phyloP scores from a whole-genome alignment of 2,113 vertebrate genomes.

The Corythoichthys haematopterus region DNA sequence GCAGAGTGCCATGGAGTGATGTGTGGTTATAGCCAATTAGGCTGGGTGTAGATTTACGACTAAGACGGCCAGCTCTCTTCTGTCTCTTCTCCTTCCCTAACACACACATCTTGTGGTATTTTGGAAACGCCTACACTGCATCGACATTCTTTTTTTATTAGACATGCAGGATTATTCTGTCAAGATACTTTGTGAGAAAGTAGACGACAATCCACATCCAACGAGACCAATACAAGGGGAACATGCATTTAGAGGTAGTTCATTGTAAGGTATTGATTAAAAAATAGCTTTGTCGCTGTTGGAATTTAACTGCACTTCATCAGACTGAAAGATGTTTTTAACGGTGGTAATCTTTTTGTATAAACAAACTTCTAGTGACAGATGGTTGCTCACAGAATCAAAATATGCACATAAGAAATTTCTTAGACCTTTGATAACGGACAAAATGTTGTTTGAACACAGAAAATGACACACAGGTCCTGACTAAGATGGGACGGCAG shows the following conservation, averaged over 20 bases:
- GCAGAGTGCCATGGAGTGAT: slow-evolving; percentile 47
- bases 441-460: too few species aligned
- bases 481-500: too few species aligned
- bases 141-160: slow-evolving; percentile 2
- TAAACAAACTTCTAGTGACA: too few species aligned
- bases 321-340: background rate
- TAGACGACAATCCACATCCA: background rate
- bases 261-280: background rate
- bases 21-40: slow-evolving; percentile 56
- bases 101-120: slow-evolving; percentile 13
- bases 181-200: background rate
- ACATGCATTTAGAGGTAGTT: background rate
- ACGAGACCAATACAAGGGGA: background rate
- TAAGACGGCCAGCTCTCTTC: slow-evolving; percentile 20
- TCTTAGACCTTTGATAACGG: too few species aligned
- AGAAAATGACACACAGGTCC: too few species aligned
- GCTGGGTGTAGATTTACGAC: slow-evolving; percentile 56
- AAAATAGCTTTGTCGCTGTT: background rate
- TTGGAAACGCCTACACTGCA: background rate
- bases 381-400: too few species aligned
- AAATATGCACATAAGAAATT: too few species aligned
- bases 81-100: slow-evolving; percentile 1
- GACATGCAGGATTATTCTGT: background rate
- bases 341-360: too few species aligned
- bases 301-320: background rate